Evolutionary conservation across 1,140 invertebrate genomes (phyloP), one percentile per base, ranked within the genome.

Genomic region (Chlorops oryzae): DNA sequence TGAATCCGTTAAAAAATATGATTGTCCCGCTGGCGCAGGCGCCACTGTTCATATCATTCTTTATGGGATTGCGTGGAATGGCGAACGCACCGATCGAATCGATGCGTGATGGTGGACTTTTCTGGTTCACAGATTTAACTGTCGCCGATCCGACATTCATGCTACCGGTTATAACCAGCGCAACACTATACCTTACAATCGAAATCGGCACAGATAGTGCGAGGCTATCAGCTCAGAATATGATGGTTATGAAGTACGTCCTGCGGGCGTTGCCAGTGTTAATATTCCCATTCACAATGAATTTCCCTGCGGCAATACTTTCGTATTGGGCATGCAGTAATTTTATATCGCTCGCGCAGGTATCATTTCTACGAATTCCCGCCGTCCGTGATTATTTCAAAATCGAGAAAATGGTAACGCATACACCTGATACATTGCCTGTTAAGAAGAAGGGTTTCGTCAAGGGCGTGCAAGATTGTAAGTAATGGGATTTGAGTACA

Each of bases 101-200:
- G 68, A 79, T 98, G 78, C 81, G 81, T 52, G 73, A 78, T 18
- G 96, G 95, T n/a, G 96, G 96, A 3, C 51, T 93, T 0, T 84
- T 78, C 44, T 99, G 96, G 96, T 95, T 98, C 68, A 77, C 78
- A 1, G 92, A 99, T 80, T 78, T 99, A 12, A 94, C 92, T 4
- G 57, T 91, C 7, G 74, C 85, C 22, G 96, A 99, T 78, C 93
- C 93, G 10, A 93, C 81, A 72, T 98, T 87, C 63, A 51, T 90
- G 17, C 73, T 99, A 47, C 96, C 96, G 3, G 2, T 95, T 0
- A 74, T 95, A 37, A 96, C 93, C 2, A 83, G 84, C 70, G 59
- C 76, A 1, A 95, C 93, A 4, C 68, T 98, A 51, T 83, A 77
- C 57, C 57, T 84, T 3, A 94, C 90, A 7, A 81, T 97, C 39